Evolutionary conservation across 2,113 vertebrate genomes (phyloP).

Genomic region (Centropus unirufus): DNA sequence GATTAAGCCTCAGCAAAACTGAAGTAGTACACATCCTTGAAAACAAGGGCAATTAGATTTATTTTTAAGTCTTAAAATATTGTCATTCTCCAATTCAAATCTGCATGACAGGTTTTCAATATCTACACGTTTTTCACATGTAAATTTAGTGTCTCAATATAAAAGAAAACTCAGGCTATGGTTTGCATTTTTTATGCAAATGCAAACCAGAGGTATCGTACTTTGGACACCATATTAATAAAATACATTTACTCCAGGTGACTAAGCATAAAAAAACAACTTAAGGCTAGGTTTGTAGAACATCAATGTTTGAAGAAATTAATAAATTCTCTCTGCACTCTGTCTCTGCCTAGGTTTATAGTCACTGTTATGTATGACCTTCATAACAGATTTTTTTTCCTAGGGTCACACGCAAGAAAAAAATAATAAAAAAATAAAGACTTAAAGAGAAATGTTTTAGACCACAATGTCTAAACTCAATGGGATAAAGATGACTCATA

Average conservation of each 20-base stretch:
- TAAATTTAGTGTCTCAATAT: neutral
- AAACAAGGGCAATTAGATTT: neutral
- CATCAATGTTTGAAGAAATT: neutral
- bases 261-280: neutral
- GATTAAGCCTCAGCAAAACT: neutral
- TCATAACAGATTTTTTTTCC: neutral
- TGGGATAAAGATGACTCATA: conserved; percentile 13
- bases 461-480: neutral
- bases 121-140: neutral
- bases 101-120: neutral
- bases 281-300: neutral
- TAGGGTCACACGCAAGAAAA: neutral
- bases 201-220: neutral
- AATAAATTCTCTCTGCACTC: neutral
- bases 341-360: neutral
- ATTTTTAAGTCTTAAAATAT: neutral
- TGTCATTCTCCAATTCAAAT: neutral
- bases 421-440: too few relatives aligned
- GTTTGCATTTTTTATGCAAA: neutral
- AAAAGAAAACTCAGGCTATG: neutral
- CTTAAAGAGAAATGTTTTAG: neutral
- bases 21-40: neutral
- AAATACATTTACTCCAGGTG: neutral
- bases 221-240: neutral
- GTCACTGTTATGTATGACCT: neutral